Evolutionary conservation across 2,113 vertebrate species (phyloP), one percentile per base, ranked within the genome.

Genomic region (Pachypanchax playfairii): DNA sequence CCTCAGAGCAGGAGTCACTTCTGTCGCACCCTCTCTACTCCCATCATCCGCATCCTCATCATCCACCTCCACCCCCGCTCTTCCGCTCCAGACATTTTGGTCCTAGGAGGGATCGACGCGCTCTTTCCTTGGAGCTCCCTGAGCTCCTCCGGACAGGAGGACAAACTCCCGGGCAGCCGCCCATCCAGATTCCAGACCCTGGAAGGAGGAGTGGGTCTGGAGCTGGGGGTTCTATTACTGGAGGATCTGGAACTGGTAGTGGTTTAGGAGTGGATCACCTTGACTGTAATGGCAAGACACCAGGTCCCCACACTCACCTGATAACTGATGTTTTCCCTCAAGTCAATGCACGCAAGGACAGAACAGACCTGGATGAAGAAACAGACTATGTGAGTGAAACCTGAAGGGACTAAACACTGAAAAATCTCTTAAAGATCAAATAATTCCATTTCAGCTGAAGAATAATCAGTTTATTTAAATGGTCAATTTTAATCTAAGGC

Each of bases 251-350:
- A 0, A 56, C 60, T 0, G 77, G 75, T 2, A 85, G 80, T 5
- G 70, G 74, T 0, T 68, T 71, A 1, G 75, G 91, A 0, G 70
- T 47, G 0, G 92, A 95, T 21, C 94, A 95, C 60, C 92, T 93
- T 28, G 94, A 98, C 70, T 96, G 94, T 76, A 96, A 96, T 13
- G 96, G 95, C 18, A 96, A 95, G 87, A 88, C 93, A 38, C 93
- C 94, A 7, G 88, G 73, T 65, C 88, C 91, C 24, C 91, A 93
- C 76, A 61, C 66, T 13, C 73, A 69, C 0, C 67, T 92, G 41
- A 83, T 92, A 1, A 90, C 94, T 6, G 94, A 96, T 20, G 92
- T 98, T 56, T 98, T 94, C 75, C 96, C 96, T 25, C 93, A 96
- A 79, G 93, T 98, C 90, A 93, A 93, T 3, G 91, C 93, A 42